Base-by-base conservation (phyloP, 64 coral and sea anemone species). In the Stichodactyla helianthus region DNA sequence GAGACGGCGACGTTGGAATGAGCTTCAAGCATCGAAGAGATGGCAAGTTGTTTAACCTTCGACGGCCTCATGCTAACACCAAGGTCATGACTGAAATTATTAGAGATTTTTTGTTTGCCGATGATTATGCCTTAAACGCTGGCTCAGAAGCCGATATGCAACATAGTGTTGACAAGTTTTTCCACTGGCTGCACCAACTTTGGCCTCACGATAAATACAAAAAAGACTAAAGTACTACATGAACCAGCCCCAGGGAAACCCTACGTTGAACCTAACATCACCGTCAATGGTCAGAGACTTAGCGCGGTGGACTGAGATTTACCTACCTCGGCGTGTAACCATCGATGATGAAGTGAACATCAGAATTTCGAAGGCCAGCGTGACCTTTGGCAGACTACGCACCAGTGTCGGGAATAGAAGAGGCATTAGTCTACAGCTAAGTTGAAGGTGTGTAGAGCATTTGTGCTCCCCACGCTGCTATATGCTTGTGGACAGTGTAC, bases 261-360 rank as follows among this genome's bases (percentile, higher is more conserved):
- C 22, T 79, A 79, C 77, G 13, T 44, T 79, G 77, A 51, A 15
- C 55, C 55, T 11, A 58, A 58, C 8, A 58, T 58, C 14, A 58
- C 55, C 8, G 55, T 58, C 55, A 58, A 58, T 11, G 55, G 1
- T 15, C 8, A 9, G 14, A 11, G 55, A 10, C 55, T 57, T 10
- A 7, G 13, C 7, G 55, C 5, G 14, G 55, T 58, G 8, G 55
- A 58, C 55, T 44, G 35, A 58, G 14, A 58, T 58, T 58, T 15
- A 58, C 55, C 55, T 51, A 79, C 13, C 51, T 50, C 12, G 77
- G 27, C 51, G 25, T 79, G 77, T 79, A 15, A 6, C 22, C 51
- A 79, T 79, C 15, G 77, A 79, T 79, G 77, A 79, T 79, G 77
- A 79, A 28, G 77, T 79, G 19, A 44, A 79, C 25, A 15, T 44